Base-by-base conservation (phyloP, 2,888 invertebrate genomes). In the Zygaena filipendulae region DNA sequence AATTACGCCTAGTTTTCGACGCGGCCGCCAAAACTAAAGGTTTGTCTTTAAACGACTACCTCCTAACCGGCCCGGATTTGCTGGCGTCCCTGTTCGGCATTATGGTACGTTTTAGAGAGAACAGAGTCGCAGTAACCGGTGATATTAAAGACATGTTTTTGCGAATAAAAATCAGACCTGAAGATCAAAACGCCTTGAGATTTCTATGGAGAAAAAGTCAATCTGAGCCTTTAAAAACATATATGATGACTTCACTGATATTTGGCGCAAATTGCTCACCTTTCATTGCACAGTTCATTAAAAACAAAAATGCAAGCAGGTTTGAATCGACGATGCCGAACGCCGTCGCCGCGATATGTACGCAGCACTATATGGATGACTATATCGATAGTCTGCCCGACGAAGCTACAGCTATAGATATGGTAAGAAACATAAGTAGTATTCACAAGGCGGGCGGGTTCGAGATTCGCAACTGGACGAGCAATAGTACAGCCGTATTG, bases 61-160 rank as follows among this genome's bases (percentile, higher is more conserved):
- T 47, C 11, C 27, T 35, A 3, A 35, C 33, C 2, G 43, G 39
- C 3, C 37, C 40, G 5, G 43, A 43, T 21, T 33, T 43, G 9
- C 28, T 47, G 3, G 12, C 6, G 4, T 44, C 58, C 3, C 31
- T 67, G 21, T 30, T 49, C 1, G 52, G 54, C 3, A 49, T 63
- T 1, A 23, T 66, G 23, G 42, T 54, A 32, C 47, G 54, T 1
- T 68, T 66, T 31, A 31, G 62, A 20, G 47, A 53, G 36, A 36
- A 47, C 9, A 38, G 29, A 18, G 32, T 58, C 3, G 63, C 49
- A 2, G 40, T 66, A 2, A 41, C 31, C n/a, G 16, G 28, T 3
- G 41, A 41, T 11, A 40, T 40, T 3, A 32, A 36, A 11, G 40
- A 43, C 10, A 39, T 36, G 39, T 42, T 38, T 28, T 21, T 39